A percentile compares a stretch with the other conserved stretches of the same genome.
These are phyloP conservation scores for Phaethornis superciliosus DNA, from an alignment of 2,113 vertebrate species.

Conservation along the genomic window DNA sequence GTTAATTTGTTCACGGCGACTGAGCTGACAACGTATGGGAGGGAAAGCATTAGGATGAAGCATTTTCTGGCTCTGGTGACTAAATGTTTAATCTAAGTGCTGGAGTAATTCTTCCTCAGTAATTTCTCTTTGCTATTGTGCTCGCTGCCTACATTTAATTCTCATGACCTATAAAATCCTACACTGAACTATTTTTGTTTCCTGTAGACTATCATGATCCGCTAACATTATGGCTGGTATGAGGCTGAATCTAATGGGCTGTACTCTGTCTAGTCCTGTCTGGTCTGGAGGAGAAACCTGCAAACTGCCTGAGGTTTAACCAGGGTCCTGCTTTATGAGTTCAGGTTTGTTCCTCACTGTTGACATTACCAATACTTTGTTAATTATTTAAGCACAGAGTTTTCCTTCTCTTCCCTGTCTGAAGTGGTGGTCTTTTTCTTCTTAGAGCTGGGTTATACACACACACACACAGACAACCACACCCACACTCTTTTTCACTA, in stretches of 20 bases:
- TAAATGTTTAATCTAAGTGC: neutral
- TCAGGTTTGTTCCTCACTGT: neutral
- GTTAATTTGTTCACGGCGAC: neutral
- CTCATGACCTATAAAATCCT: neutral
- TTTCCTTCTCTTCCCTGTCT: neutral
- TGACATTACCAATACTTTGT: neutral
- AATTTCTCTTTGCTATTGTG: neutral
- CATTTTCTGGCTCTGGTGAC: neutral
- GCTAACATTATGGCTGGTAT: neutral
- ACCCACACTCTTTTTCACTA: neutral
- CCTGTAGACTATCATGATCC: neutral
- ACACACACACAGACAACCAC: no score
- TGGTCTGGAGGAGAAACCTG: neutral
- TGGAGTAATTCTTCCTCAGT: neutral
- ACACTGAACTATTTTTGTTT: neutral
- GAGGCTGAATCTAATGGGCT: neutral
- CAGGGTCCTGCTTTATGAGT: neutral
- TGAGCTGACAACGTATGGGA: neutral
- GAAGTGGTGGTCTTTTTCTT: neutral
- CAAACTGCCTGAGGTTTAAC: neutral
- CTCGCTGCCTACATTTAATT: neutral
- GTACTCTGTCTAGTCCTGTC: neutral
- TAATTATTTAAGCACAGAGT: neutral
- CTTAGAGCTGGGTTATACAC: neutral
- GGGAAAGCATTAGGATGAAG: neutral